phyloP scores from a whole-genome alignment of 2,888 invertebrate genomes.

The Lithophane leautieri region DNA sequence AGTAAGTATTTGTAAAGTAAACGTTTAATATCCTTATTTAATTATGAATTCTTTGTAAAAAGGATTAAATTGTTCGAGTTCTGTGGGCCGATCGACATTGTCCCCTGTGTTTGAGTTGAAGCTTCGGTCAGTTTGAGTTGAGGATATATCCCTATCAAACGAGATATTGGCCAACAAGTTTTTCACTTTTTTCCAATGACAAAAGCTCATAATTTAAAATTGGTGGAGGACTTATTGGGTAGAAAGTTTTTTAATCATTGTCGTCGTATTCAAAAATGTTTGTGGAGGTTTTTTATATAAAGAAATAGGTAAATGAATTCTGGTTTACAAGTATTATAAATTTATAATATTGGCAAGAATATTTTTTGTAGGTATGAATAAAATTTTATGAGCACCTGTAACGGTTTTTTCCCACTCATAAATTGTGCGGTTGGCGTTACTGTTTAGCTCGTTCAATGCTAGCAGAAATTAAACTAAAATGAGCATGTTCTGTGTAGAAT shows the following conservation, averaged over 20 bases:
- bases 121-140: conserved; percentile 72
- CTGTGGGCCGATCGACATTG: conserved; percentile 50
- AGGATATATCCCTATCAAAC: conserved; percentile 64
- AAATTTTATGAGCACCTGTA: not conserved
- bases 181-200: conserved; percentile 48
- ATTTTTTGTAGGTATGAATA: not conserved
- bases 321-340: not conserved
- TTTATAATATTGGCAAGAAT: not conserved
- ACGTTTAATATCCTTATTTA: conserved; percentile 51
- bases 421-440: not conserved
- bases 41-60: conserved; percentile 62
- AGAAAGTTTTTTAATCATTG: conserved; percentile 52
- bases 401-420: not conserved
- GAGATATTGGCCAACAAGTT: conserved; percentile 41
- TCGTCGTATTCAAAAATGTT: not conserved
- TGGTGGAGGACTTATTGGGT: conserved; percentile 33
- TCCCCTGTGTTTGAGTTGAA: conserved; percentile 72
- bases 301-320: not conserved
- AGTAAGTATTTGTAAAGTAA: conserved; percentile 24
- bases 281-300: not conserved
- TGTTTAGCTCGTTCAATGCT: not conserved
- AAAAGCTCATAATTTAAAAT: conserved; percentile 50
- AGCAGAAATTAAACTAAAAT: not conserved
- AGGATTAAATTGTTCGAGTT: conserved; percentile 61
- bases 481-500: not conserved